phyloP scores from a whole-genome alignment of 2,888 invertebrate species.

The Malthinus seriepunctatus region DNA sequence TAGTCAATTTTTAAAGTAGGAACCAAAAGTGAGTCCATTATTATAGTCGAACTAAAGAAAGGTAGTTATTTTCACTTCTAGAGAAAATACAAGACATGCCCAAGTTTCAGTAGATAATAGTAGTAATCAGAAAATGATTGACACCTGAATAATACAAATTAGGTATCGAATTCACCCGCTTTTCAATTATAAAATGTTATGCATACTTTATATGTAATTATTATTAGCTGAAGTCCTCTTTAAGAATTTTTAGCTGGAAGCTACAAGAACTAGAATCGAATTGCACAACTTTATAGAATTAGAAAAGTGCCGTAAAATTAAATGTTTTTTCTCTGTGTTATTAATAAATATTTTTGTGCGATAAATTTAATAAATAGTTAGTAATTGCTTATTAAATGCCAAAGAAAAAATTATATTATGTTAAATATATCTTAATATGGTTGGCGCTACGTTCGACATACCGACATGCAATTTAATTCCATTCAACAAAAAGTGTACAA shows the following conservation, averaged over 20 bases:
- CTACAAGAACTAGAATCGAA: constrained; percentile 3
- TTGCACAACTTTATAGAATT: no score
- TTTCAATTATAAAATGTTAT: constrained; percentile 45
- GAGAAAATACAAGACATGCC: constrained; percentile 9
- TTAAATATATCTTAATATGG: no score
- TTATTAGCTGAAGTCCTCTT: constrained; percentile 31
- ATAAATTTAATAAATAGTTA: no score
- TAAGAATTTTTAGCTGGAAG: constrained; percentile 35
- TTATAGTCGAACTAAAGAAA: constrained; percentile 2
- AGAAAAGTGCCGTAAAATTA: no score
- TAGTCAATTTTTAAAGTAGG: background rate
- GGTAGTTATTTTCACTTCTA: constrained; percentile 12
- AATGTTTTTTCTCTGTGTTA: no score
- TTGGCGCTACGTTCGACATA: no score
- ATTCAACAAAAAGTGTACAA: no score
- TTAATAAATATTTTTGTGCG: no score
- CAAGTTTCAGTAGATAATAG: constrained; percentile 30
- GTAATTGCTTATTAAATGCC: no score
- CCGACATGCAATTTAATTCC: no score
- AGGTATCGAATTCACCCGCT: constrained; percentile 41
- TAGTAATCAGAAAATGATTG: constrained; percentile 40
- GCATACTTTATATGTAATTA: constrained; percentile 41
- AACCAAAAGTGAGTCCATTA: background rate
- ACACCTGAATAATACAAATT: constrained; percentile 39
- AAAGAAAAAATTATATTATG: no score